Evolutionary conservation across 2,797 vertebrate genomes (phyloP).

Genomic region (Galago senegalensis): DNA sequence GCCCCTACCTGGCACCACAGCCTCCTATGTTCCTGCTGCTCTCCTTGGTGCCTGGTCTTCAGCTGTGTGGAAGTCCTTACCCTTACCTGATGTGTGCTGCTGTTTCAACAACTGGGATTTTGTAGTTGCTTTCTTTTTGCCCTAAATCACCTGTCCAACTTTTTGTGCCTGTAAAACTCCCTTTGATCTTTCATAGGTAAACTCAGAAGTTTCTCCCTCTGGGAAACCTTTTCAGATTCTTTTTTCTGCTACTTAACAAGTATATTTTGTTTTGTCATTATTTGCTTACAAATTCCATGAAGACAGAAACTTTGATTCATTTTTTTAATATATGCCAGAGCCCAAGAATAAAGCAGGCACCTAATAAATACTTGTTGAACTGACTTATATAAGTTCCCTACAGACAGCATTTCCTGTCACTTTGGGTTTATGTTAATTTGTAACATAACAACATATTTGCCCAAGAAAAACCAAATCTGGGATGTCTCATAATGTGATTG

Average conservation of each 20-base stretch:
- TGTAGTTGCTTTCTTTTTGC: not conserved
- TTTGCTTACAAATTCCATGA: not conserved
- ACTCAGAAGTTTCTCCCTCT: not conserved
- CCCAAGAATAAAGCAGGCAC: not conserved
- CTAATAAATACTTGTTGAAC: not conserved
- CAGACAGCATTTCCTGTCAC: not conserved
- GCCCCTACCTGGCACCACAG: too few relatives aligned
- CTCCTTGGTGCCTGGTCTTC: not conserved
- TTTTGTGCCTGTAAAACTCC: not conserved
- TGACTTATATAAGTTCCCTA: not conserved
- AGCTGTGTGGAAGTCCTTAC: not conserved
- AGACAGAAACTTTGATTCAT: not conserved
- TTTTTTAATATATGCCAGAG: not conserved
- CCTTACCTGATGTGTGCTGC: not conserved
- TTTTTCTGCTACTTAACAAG: not conserved
- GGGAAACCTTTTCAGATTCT: not conserved
- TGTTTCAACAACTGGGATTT: not conserved
- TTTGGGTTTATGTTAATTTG: not conserved
- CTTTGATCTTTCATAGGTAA: not conserved
- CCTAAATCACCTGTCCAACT: not conserved
- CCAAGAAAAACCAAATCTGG: not conserved
- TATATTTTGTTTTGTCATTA: not conserved
- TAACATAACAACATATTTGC: not conserved
- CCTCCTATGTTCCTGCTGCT: not conserved
- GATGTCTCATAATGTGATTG: not conserved